Base-by-base conservation (phyloP, 2,888 invertebrate species). In the Shargacucullia verbasci region DNA sequence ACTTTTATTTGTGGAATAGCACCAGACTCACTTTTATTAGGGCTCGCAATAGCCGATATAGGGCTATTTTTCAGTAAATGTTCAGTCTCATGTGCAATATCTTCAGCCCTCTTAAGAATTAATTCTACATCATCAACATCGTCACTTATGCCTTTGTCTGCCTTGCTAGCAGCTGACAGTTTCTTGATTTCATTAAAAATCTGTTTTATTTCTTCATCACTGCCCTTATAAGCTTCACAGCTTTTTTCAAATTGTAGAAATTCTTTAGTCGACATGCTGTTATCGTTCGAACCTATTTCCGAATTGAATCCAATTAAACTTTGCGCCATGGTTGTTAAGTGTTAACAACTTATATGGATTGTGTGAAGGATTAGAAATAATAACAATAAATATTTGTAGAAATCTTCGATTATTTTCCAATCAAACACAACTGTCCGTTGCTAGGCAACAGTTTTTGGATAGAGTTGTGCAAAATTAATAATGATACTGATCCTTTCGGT, bases 131-230 rank as follows among this genome's bases (percentile, higher is more conserved):
- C 94, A 25, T 93, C 92, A 12, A 81, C 77, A 66, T 92, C 91
- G 10, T 87, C 88, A 20, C 78, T 80, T 34, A 90, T 71, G 25
- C 85, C 78, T 38, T 78, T 84, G 54, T 85, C 86, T 38, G 82
- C 81, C 34, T 79, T 82, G 58, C 82, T 84, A 43, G 63, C 60
- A 29, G 81, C 83, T 33, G 95, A 91, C 40, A 95, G 82, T 64
- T 96, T 95, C 70, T 95, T 95, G 2, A 96, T 96, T 88, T 96
- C 96, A 77, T 94, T 95, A 72, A 96, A 95, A 82, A 96, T 96
- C 85, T 95, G 95, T 70, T 95, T 96, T 8, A 96, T 95, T 86
- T 96, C 96, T 46, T 95, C 94, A 71, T 95, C 95, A 41, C 91
- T 92, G 52, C 89, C 93, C 68, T 89, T 93, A 57, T 83, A 90